These are phyloP conservation scores for Lagenorhynchus albirostris DNA, from an alignment of 2,113 vertebrate species.

Conservation along the genomic window DNA sequence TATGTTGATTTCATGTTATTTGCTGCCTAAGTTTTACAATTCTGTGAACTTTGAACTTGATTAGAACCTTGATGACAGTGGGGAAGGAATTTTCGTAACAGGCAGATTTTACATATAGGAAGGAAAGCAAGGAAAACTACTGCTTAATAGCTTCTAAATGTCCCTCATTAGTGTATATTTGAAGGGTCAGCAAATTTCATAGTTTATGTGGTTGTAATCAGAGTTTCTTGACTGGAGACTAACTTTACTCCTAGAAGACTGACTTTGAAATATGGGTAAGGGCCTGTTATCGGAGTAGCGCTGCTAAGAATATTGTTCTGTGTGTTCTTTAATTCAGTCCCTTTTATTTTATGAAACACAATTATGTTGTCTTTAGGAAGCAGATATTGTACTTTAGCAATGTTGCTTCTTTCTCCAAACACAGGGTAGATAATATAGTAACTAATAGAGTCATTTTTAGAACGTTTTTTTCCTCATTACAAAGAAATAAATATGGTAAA, in stretches of 20 bases:
- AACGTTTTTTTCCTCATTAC: neutral
- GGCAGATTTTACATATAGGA: neutral
- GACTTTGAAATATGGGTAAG: neutral
- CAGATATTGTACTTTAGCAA: neutral
- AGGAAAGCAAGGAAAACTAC: neutral
- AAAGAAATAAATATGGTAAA: neutral
- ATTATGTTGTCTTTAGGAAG: neutral
- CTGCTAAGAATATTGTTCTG: neutral
- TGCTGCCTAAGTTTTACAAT: neutral
- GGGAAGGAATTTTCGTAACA: neutral
- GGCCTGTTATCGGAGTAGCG: neutral
- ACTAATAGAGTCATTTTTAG: neutral
- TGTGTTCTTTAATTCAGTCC: neutral
- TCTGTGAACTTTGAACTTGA: neutral
- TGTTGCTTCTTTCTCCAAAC: neutral
- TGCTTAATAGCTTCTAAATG: neutral
- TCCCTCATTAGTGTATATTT: neutral
- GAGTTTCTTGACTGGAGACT: neutral
- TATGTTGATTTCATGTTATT: constrained; percentile 19
- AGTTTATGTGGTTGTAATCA: neutral
- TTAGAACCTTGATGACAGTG: neutral
- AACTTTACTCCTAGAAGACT: neutral
- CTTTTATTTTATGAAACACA: constrained; percentile 1
- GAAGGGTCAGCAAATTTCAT: neutral
- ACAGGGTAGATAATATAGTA: neutral